phyloP scores from a whole-genome alignment of 2,888 invertebrate genomes.

The Aporophyla nigra region DNA sequence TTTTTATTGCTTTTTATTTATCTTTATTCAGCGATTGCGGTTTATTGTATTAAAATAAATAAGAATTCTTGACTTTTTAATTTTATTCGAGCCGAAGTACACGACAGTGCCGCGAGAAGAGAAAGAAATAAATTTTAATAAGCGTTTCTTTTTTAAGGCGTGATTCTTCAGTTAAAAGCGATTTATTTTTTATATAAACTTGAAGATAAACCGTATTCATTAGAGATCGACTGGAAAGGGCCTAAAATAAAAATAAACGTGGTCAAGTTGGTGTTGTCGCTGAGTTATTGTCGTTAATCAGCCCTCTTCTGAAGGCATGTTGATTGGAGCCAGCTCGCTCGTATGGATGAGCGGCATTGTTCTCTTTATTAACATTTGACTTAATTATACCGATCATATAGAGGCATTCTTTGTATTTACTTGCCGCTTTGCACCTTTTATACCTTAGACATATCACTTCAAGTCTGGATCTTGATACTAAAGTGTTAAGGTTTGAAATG shows the following conservation, averaged over 20 bases:
- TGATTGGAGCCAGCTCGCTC: conserved; percentile 80
- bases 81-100: conserved; percentile 90
- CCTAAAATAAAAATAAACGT: conserved; percentile 89
- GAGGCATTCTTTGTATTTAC: conserved; percentile 68
- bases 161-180: conserved; percentile 91
- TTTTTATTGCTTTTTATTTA: conserved; percentile 91
- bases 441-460: conserved; percentile 29
- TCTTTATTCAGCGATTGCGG: conserved; percentile 91
- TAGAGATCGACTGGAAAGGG: conserved; percentile 90
- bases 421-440: conserved; percentile 65
- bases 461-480: conserved; percentile 41
- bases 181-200: conserved; percentile 91
- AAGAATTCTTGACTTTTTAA: conserved; percentile 91
- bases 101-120: conserved; percentile 89
- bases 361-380: conserved; percentile 82
- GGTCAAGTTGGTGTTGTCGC: conserved; percentile 87
- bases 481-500: conserved; percentile 35
- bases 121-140: conserved; percentile 91
- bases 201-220: conserved; percentile 91
- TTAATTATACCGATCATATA: conserved; percentile 80
- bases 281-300: conserved; percentile 90
- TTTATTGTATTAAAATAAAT: conserved; percentile 91
- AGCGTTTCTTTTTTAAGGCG: conserved; percentile 91
- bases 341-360: conserved; percentile 77
- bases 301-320: conserved; percentile 82